A percentile compares a stretch with the other conserved stretches of the same genome.
Conservation (phyloP, 2,888 invertebrate genomes). For the Synergus itoensis region DNA sequence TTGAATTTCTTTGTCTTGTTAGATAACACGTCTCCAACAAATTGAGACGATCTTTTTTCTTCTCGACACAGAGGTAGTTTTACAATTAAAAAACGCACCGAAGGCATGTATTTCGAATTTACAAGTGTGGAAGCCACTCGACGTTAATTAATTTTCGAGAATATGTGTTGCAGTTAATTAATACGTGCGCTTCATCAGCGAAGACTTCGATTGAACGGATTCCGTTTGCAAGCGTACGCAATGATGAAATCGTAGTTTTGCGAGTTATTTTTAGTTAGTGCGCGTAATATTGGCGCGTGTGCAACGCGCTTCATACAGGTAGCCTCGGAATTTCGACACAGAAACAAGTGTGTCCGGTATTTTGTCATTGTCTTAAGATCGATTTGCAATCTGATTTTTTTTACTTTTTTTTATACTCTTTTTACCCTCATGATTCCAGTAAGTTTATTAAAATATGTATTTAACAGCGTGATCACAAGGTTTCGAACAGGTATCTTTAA, state of each 20-base stretch:
- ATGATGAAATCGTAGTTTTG: slow-evolving; percentile 46
- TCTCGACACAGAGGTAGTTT: not conserved
- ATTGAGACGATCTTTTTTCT: not conserved
- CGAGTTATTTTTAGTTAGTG: slow-evolving; percentile 52
- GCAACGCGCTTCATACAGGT: slow-evolving; percentile 52
- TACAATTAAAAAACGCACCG: not conserved
- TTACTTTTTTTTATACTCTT: too few species aligned
- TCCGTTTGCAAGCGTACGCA: slow-evolving; percentile 42
- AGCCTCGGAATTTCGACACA: slow-evolving; percentile 55
- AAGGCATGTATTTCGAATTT: not conserved
- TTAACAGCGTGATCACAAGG: not conserved
- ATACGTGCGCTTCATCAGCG: slow-evolving; percentile 17
- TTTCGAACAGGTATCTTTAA: not conserved
- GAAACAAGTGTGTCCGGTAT: slow-evolving; percentile 7
- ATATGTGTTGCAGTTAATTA: not conserved
- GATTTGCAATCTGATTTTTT: not conserved
- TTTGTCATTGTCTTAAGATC: slow-evolving; percentile 2
- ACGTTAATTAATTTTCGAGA: slow-evolving; percentile 23
- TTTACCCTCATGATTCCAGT: too few species aligned
- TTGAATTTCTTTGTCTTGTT: too few species aligned
- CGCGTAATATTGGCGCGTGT: slow-evolving; percentile 55
- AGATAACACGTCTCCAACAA: not conserved
- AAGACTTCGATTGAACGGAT: slow-evolving; percentile 5
- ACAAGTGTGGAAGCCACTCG: not conserved
- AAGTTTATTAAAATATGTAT: too few species aligned